Evolutionary conservation across 1,140 invertebrate genomes (phyloP).

Genomic region (Neelides sp.): DNA sequence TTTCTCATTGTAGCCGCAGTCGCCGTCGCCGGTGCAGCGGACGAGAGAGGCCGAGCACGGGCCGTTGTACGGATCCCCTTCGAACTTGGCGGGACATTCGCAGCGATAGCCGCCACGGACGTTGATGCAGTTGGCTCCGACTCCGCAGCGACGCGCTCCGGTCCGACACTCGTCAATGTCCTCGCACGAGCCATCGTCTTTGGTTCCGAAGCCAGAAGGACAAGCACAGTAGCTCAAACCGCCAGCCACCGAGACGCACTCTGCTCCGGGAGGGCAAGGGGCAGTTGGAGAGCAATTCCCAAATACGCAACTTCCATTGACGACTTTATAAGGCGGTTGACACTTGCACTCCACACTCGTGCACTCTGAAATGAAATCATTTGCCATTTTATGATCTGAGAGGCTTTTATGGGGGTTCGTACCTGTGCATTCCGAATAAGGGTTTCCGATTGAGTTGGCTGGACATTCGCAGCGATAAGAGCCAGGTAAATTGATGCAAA

Average conservation of each 20-base stretch:
- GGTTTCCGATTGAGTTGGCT: constrained; percentile 72
- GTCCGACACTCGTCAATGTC: constrained; percentile 26
- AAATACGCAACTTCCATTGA: constrained; percentile 62
- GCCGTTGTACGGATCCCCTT: constrained; percentile 42
- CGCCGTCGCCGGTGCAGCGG: constrained; percentile 61
- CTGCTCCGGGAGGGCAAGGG: constrained; percentile 64
- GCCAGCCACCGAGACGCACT: constrained; percentile 76
- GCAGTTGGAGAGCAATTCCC: constrained; percentile 63
- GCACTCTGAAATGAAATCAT: constrained; percentile 45
- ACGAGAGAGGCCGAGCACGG: constrained; percentile 66
- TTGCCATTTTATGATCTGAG: not conserved
- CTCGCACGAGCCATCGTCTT: constrained; percentile 58
- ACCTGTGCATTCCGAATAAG: constrained; percentile 38
- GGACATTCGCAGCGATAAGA: constrained; percentile 86
- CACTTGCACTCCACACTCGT: constrained; percentile 70
- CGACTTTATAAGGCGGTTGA: constrained; percentile 68
- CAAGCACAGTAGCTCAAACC: constrained; percentile 80
- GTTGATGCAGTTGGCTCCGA: constrained; percentile 48
- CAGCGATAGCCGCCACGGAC: constrained; percentile 37
- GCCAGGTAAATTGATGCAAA: constrained; percentile 85
- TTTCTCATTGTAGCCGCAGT: constrained; percentile 74
- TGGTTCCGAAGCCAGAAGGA: constrained; percentile 62
- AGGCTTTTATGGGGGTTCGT: not conserved
- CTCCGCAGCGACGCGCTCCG: too few relatives aligned
- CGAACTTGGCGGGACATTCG: constrained; percentile 36